Evolutionary conservation across 2,113 vertebrate species (phyloP).

Genomic region (Clarias magur): DNA sequence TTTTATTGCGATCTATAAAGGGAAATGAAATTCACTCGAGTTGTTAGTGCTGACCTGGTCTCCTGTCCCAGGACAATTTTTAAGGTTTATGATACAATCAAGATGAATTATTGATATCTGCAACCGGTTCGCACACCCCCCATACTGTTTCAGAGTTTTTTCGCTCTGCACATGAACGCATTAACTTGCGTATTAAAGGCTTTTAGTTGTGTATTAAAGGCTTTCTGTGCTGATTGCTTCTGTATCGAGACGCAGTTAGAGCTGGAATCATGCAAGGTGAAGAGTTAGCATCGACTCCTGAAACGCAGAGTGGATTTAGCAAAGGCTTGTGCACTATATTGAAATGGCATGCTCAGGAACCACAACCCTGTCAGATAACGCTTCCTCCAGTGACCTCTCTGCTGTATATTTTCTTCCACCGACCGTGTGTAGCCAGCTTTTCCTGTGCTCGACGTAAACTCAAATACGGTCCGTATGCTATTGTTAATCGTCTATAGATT

Average conservation of each 20-base stretch:
- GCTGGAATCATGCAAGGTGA: not conserved
- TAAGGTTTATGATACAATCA: conserved; percentile 41
- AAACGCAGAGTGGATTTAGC: not conserved
- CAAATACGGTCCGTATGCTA: not conserved
- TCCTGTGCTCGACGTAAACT: not conserved
- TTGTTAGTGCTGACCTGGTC: conserved; percentile 19
- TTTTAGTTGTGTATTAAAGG: conserved; percentile 5
- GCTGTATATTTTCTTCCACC: too few relatives aligned
- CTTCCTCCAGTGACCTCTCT: not conserved
- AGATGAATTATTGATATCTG: conserved; percentile 39
- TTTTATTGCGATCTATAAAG: conserved; percentile 21
- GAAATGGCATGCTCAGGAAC: not conserved
- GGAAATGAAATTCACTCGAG: not conserved
- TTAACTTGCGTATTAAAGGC: not conserved
- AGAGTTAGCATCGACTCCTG: not conserved
- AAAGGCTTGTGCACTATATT: not conserved
- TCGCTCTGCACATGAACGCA: not conserved
- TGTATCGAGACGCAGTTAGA: not conserved
- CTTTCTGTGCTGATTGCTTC: not conserved
- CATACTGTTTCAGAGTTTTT: not conserved
- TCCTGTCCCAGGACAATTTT: conserved; percentile 14
- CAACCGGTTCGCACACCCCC: not conserved
- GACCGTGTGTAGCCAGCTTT: not conserved
- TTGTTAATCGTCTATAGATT: not conserved
- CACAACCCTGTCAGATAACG: not conserved